A percentile compares a stretch with the other conserved stretches of the same genome.
Conservation (phyloP, 2,113 vertebrate genomes). For the Laticauda colubrina region DNA sequence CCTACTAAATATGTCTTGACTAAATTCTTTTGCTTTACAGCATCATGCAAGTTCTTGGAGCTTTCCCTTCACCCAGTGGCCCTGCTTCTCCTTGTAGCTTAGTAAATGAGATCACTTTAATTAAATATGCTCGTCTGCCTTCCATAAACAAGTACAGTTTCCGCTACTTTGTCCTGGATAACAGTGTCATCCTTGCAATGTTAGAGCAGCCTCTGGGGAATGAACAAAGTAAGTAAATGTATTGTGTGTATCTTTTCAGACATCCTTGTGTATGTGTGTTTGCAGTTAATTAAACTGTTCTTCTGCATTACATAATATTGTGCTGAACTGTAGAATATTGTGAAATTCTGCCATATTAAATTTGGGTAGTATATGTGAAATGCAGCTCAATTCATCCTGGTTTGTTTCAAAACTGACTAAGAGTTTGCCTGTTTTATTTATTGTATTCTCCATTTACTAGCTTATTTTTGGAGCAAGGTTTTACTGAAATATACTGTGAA, state of each 20-base stretch:
- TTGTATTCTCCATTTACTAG: background rate
- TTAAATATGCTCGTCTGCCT: slow-evolving; percentile 89
- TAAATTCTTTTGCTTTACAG: slow-evolving; percentile 66
- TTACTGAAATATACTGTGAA: background rate
- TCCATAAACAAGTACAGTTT: slow-evolving; percentile 88
- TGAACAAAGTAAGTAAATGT: slow-evolving; percentile 85
- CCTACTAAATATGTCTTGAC: slow-evolving; percentile 37
- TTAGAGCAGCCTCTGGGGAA: slow-evolving; percentile 95
- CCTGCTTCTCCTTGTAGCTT: slow-evolving; percentile 94
- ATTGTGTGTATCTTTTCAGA: background rate
- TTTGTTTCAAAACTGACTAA: background rate
- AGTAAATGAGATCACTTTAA: slow-evolving; percentile 90
- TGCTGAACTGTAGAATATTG: background rate
- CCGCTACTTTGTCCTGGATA: slow-evolving; percentile 94
- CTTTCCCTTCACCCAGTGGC: slow-evolving; percentile 93
- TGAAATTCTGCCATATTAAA: background rate
- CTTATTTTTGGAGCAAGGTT: background rate
- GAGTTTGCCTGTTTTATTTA: background rate
- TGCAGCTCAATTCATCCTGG: background rate
- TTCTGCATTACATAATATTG: background rate
- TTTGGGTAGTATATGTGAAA: background rate
- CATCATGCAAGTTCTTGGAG: slow-evolving; percentile 95
- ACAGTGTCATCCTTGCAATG: slow-evolving; percentile 94
- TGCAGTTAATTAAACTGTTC: fast-evolving
- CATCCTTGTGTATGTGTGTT: fast-evolving